Conservation (phyloP, 2,797 vertebrate species). For the Muscicapa comitata region DNA sequence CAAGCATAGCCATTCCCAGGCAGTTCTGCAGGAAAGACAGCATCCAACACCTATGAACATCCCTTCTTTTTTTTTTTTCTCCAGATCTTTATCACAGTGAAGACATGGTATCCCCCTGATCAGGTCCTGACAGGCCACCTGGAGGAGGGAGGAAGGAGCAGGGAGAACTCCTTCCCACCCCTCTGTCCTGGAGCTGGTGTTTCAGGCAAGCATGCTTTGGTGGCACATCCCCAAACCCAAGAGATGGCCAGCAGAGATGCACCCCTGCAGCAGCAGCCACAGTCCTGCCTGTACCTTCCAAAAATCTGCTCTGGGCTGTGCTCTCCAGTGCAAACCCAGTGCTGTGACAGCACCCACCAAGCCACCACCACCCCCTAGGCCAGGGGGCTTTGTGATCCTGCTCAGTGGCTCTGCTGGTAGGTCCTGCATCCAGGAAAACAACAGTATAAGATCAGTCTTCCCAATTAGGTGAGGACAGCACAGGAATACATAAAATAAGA, state of each 20-base stretch:
- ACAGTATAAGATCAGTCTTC: neutral
- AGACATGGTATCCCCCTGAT: neutral
- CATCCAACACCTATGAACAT: neutral
- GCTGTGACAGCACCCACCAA: neutral
- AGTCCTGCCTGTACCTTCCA: neutral
- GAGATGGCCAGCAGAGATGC: neutral
- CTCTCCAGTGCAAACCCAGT: neutral
- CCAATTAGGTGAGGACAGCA: neutral
- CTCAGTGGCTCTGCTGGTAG: neutral
- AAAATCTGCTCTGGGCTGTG: accelerated
- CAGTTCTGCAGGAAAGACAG: neutral
- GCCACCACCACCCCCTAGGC: neutral
- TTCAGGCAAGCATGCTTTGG: neutral
- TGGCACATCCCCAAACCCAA: neutral
- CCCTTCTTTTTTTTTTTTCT: neutral
- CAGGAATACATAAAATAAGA: neutral
- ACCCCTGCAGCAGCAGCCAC: neutral
- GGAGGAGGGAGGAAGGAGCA: neutral
- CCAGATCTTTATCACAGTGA: neutral
- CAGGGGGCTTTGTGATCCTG: neutral
- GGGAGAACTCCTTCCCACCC: neutral
- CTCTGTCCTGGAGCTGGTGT: neutral
- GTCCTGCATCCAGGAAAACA: neutral
- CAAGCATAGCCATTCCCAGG: neutral
- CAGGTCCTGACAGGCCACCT: neutral